Evolutionary conservation across 2,113 vertebrate species (phyloP).

Genomic region (Columba livia): DNA sequence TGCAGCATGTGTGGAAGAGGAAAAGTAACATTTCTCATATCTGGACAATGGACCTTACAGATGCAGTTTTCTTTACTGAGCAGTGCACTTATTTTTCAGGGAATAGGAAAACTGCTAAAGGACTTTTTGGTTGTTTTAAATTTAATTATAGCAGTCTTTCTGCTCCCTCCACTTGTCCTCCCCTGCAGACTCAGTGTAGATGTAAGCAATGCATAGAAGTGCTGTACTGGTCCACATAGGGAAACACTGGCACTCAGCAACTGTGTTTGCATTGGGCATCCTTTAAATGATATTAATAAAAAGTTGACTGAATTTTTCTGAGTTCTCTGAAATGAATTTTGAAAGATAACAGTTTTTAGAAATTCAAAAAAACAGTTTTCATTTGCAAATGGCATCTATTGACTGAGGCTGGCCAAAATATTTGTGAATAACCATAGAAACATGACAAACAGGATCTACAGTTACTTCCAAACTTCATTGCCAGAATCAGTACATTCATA

Average conservation of each 20-base stretch:
- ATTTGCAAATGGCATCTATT: slow-evolving; percentile 63
- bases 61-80: slow-evolving; percentile 22
- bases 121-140: background rate
- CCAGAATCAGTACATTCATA: slow-evolving; percentile 34
- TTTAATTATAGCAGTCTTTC: slow-evolving; percentile 19
- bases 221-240: background rate
- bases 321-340: slow-evolving; percentile 37
- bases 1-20: background rate
- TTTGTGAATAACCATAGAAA: slow-evolving; percentile 73
- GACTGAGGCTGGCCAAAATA: slow-evolving; percentile 61
- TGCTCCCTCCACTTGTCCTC: background rate
- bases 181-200: background rate
- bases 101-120: slow-evolving; percentile 2
- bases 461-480: slow-evolving; percentile 51
- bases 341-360: slow-evolving; percentile 62
- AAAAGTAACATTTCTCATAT: slow-evolving; percentile 37
- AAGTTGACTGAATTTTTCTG: slow-evolving; percentile 31
- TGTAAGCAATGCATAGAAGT: background rate
- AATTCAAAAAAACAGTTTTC: slow-evolving; percentile 50
- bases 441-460: slow-evolving; percentile 44
- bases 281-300: slow-evolving; percentile 44
- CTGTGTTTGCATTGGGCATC: slow-evolving; percentile 9
- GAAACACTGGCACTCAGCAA: background rate
- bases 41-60: slow-evolving; percentile 38
- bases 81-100: slow-evolving; percentile 30